Evolutionary conservation across 2,797 vertebrate species (phyloP).

Genomic region (Sciaenops ocellatus): DNA sequence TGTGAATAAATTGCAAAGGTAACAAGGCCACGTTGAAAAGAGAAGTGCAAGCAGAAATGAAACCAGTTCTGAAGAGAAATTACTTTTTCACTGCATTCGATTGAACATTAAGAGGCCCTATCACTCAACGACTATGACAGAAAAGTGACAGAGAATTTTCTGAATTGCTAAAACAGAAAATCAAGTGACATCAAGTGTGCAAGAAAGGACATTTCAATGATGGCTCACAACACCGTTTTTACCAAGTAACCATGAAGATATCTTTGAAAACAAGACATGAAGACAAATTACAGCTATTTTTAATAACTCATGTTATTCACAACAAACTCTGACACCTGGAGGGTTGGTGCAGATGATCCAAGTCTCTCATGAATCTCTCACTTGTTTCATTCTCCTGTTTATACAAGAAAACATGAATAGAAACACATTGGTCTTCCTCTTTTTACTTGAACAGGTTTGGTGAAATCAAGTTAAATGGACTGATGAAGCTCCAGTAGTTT

Average conservation of each 20-base stretch:
- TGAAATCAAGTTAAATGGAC: background rate
- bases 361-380: background rate
- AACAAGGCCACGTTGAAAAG: conserved; percentile 40
- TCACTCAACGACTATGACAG: background rate
- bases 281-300: background rate
- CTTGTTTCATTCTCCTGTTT: conserved; percentile 12
- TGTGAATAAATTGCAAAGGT: conserved; percentile 55
- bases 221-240: background rate
- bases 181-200: background rate
- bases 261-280: background rate
- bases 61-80: background rate
- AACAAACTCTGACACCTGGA: background rate
- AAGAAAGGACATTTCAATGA: background rate
- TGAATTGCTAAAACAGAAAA: background rate
- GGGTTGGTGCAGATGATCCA: background rate
- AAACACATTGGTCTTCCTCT: background rate
- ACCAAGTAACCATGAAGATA: background rate
- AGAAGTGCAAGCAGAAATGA: background rate
- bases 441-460: background rate
- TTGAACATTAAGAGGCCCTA: no score
- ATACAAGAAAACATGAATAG: background rate
- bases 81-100: background rate
- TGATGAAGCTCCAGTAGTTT: background rate
- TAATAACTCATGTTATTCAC: background rate
- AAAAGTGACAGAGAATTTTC: background rate